These are phyloP conservation scores for Rhamnusium bicolor DNA, from an alignment of 2,888 invertebrate species.

Conservation along the genomic window DNA sequence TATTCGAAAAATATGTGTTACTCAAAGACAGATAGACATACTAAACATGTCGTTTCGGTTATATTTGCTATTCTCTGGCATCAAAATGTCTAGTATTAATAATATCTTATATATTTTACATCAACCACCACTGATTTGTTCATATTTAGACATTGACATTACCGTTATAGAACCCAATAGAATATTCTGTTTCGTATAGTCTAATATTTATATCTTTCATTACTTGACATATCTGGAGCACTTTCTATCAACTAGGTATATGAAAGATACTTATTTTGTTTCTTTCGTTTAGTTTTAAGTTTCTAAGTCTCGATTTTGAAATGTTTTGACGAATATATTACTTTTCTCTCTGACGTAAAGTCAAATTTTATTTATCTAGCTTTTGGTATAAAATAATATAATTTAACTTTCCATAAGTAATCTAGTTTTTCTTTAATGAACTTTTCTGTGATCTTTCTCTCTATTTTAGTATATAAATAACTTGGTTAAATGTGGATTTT, in stretches of 20 bases:
- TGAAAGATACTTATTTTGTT: constrained; percentile 4
- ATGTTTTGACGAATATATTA: too few relatives aligned
- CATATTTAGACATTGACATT: background rate
- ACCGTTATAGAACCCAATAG: background rate
- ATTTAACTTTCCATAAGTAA: background rate
- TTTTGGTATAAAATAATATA: too few relatives aligned
- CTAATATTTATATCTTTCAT: background rate
- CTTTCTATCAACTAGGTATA: background rate
- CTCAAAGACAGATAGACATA: too few relatives aligned
- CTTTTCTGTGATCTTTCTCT: background rate
- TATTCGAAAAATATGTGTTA: too few relatives aligned
- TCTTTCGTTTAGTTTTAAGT: too few relatives aligned
- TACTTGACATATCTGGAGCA: background rate
- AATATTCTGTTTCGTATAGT: constrained; percentile 14
- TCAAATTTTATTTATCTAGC: too few relatives aligned
- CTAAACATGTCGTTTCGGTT: too few relatives aligned
- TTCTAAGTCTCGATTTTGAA: too few relatives aligned
- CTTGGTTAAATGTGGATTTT: background rate
- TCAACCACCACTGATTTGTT: background rate
- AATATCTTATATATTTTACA: background rate
- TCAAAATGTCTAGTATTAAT: too few relatives aligned
- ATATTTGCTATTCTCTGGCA: too few relatives aligned
- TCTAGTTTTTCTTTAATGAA: background rate
- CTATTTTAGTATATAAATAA: background rate
- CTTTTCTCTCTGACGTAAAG: too few relatives aligned